Evolutionary conservation across 2,113 vertebrate genomes (phyloP).

Genomic region (Cololabis saira): DNA sequence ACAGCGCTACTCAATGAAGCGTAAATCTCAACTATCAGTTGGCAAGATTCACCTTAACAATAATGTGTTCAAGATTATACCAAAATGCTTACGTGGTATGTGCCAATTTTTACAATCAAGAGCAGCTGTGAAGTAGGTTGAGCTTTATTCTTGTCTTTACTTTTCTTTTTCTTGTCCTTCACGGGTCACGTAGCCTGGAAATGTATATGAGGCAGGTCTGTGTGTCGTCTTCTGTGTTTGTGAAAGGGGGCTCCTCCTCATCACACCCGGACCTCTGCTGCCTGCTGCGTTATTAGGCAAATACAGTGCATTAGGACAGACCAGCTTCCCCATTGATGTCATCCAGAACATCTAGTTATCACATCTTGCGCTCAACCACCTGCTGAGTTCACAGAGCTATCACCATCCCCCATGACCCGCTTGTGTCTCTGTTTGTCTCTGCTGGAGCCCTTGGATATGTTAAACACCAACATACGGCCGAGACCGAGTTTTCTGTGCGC

Average conservation of each 20-base stretch:
- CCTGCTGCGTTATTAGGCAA: slow-evolving; percentile 77
- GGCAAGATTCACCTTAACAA: slow-evolving; percentile 56
- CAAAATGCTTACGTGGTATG: slow-evolving; percentile 10
- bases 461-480: slow-evolving; percentile 71
- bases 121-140: slow-evolving; percentile 16
- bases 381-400: slow-evolving; percentile 81
- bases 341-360: slow-evolving; percentile 81
- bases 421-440: slow-evolving; percentile 70
- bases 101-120: slow-evolving; percentile 20
- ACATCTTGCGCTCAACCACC: slow-evolving; percentile 77
- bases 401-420: slow-evolving; percentile 70
- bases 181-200: slow-evolving; percentile 43
- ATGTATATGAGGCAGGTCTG: slow-evolving; percentile 41
- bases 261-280: slow-evolving; percentile 63
- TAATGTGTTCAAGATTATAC: slow-evolving; percentile 37
- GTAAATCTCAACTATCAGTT: slow-evolving; percentile 58
- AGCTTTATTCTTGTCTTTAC: background rate
- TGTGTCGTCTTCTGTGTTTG: slow-evolving; percentile 37
- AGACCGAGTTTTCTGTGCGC: slow-evolving; percentile 54
- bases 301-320: slow-evolving; percentile 68
- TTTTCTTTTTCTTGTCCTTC: slow-evolving; percentile 49
- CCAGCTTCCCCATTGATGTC: slow-evolving; percentile 69
- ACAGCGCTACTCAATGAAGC: slow-evolving; percentile 52
- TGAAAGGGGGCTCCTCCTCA: slow-evolving; percentile 43
- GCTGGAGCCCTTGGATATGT: slow-evolving; percentile 82